A percentile compares a stretch with the other conserved stretches of the same genome.
Evolutionary conservation across 2,888 invertebrate species (phyloP).

Genomic region (Aporophyla nigra): DNA sequence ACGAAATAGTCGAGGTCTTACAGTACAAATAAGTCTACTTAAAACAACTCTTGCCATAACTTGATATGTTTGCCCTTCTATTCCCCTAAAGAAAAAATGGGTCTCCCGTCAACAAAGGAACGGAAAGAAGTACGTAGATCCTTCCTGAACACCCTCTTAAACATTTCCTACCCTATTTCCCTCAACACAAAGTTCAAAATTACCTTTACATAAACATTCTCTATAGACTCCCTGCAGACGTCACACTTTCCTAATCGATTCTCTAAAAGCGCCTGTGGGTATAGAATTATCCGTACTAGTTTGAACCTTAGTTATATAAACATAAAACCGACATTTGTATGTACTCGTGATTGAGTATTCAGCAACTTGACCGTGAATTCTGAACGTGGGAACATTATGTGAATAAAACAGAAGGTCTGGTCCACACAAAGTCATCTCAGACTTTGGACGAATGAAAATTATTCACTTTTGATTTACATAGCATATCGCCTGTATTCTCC

Average conservation of each 20-base stretch:
- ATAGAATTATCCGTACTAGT: neutral
- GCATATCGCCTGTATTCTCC: too few relatives aligned
- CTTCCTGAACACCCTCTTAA: neutral
- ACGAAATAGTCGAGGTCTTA: too few relatives aligned
- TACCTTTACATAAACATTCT: neutral
- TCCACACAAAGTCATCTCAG: neutral
- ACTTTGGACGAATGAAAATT: neutral
- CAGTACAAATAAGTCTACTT: too few relatives aligned
- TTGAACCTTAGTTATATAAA: fast-evolving
- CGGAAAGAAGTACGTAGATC: slow-evolving; percentile 5
- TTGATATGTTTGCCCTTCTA: neutral
- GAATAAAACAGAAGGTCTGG: slow-evolving; percentile 8
- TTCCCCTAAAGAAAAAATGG: neutral
- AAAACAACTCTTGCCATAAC: neutral
- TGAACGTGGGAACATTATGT: neutral
- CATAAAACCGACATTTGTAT: slow-evolving; percentile 2
- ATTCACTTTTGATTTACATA: neutral
- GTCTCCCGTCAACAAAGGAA: neutral
- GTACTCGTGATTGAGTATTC: neutral
- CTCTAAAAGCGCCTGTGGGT: slow-evolving; percentile 19
- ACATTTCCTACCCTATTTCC: neutral
- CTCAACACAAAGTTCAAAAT: slow-evolving; percentile 22
- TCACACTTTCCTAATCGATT: slow-evolving; percentile 48
- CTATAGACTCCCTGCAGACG: slow-evolving; percentile 33
- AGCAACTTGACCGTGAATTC: slow-evolving; percentile 52